Evolutionary conservation across 2,113 vertebrate species (phyloP).

Genomic region (Trogon surrucura): DNA sequence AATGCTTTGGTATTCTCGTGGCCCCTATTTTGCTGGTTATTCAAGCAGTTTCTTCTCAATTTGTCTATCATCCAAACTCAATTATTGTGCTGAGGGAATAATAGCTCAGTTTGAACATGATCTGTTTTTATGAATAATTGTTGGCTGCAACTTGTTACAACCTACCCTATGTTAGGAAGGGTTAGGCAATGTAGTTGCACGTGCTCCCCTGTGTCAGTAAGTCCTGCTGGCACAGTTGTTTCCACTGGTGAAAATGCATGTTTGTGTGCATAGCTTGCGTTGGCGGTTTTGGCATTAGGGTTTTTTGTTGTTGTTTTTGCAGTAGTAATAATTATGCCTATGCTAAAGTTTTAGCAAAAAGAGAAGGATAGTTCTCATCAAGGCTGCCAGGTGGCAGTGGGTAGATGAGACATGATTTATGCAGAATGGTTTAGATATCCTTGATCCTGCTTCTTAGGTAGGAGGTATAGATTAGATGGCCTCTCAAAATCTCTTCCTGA

Average conservation of each 20-base stretch:
- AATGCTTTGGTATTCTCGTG: background rate
- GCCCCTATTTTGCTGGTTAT: background rate
- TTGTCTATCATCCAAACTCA: background rate
- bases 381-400: background rate
- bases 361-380: background rate
- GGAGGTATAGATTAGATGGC: background rate
- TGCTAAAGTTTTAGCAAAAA: background rate
- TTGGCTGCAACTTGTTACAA: background rate
- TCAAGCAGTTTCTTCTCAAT: background rate
- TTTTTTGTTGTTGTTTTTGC: background rate
- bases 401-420: background rate
- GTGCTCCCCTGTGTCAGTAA: background rate
- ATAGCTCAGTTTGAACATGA: background rate
- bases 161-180: background rate
- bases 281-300: background rate
- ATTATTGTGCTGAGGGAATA: background rate
- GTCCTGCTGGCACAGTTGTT: background rate
- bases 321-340: background rate
- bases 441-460: background rate
- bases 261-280: background rate
- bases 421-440: background rate
- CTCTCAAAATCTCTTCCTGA: background rate
- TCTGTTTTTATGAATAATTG: background rate
- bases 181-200: background rate
- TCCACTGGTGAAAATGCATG: background rate